Evolutionary conservation across 2,797 vertebrate genomes (phyloP).

Genomic region (Scolopax bukidnonensis): DNA sequence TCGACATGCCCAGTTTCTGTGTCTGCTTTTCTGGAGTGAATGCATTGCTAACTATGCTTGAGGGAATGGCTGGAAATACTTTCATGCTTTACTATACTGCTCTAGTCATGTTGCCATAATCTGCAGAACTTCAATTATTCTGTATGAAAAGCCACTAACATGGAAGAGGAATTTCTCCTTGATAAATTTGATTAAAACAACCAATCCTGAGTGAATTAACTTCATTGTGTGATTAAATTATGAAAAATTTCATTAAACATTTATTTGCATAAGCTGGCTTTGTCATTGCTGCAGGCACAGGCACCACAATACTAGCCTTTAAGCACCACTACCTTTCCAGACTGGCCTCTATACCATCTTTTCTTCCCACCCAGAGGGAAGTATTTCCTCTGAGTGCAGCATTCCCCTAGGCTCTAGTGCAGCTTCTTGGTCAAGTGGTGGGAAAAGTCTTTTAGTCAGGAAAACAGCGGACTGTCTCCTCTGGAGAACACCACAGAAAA

Average conservation of each 20-base stretch:
- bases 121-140: background rate
- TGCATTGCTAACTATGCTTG: background rate
- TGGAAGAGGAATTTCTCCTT: background rate
- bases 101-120: background rate
- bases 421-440: background rate
- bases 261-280: background rate
- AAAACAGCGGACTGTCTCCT: background rate
- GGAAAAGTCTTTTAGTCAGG: background rate
- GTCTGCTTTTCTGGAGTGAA: background rate
- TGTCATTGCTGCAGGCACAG: background rate
- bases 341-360: background rate
- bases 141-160: background rate
- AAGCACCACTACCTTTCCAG: background rate
- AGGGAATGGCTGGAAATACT: background rate
- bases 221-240: background rate
- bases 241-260: background rate
- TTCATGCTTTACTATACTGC: background rate
- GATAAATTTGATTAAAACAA: background rate
- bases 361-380: background rate
- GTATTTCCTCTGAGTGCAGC: background rate
- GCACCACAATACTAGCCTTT: background rate
- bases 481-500: background rate
- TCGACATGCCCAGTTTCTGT: background rate
- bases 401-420: background rate
- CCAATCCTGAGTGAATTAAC: background rate